These are phyloP conservation scores for Bufo bufo DNA, from an alignment of 2,113 vertebrate genomes.

Conservation along the genomic window DNA sequence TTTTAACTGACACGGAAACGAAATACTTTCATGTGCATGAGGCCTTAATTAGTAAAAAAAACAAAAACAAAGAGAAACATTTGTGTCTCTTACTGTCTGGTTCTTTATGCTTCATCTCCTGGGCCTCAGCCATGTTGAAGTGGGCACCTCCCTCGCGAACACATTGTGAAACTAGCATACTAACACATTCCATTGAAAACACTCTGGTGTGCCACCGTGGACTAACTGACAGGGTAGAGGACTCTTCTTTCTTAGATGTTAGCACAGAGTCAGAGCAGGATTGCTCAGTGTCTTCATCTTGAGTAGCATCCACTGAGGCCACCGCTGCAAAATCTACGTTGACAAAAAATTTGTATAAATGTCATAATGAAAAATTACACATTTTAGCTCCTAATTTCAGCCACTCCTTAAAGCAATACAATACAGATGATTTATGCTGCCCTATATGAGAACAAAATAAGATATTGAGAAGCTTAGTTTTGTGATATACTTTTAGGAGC, in stretches of 20 bases:
- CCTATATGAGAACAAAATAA: no score
- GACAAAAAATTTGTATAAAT: constrained; percentile 32
- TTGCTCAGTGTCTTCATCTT: constrained; percentile 80
- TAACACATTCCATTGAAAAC: constrained; percentile 88
- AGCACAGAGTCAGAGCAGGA: constrained; percentile 82
- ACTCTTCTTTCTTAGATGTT: constrained; percentile 71
- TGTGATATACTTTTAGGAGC: no score
- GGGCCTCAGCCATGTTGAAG: constrained; percentile 85
- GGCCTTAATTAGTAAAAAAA: no score
- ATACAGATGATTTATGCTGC: no score
- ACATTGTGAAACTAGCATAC: constrained; percentile 85
- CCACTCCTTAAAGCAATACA: no score
- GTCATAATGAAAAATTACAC: neutral
- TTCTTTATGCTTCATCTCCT: constrained; percentile 81
- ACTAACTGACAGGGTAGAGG: constrained; percentile 77
- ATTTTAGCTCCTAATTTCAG: neutral
- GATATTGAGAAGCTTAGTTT: no score
- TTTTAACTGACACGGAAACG: no score
- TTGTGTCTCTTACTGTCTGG: constrained; percentile 77
- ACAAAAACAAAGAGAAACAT: neutral
- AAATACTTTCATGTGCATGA: no score
- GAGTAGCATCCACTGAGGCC: constrained; percentile 74
- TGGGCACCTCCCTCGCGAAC: constrained; percentile 77
- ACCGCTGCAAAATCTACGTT: constrained; percentile 72
- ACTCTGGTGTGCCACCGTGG: constrained; percentile 89